Base-by-base conservation (phyloP, 2,888 invertebrate species). In the Leistus spinibarbis region DNA sequence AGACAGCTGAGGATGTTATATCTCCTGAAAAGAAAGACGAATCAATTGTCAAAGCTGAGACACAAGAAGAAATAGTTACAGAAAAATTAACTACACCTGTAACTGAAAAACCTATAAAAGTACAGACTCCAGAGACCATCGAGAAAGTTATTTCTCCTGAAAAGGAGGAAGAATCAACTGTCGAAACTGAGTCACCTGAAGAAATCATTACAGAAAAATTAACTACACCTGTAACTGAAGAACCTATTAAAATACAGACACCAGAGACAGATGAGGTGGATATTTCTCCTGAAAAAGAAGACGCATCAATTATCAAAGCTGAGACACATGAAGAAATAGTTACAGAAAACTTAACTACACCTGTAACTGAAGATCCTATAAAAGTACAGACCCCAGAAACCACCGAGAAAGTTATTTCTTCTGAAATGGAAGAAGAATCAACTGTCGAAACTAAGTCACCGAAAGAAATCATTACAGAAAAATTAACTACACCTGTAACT, bases 401-500 rank as follows among this genome's bases (percentile, higher is more conserved):
- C 73, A 4, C 19, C 54, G 13, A 54, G 16, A 54, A 66, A 66
- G 5, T 3, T n/a, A 19, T 17, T 22, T 53, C 62, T 10, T 20
- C 24, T 67, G 62, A 74, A 57, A 60, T 13, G 16, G 54, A 40
- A 17, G 69, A 22, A 60, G 20, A 27, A 68, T 60, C 19, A 10
- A 24, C 24, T 69, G 40, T 24, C 1, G 72, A 75, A 76, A 64
- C 3, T 17, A 76, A 69, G 69, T 65, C 76, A 54, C 74, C 73
- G 9, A n/a, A n/a, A n/a, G n/a, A n/a, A n/a, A n/a, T n/a, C n/a
- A n/a, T n/a, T n/a, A n/a, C n/a, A n/a, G 66, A 23, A 64, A 20
- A 53, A n/a, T n/a, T n/a, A 16, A 64, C 19, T 10, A 4, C 64
- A 22, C 64, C 64, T 2, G 70, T n/a, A n/a, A 9, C n/a, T 27